These are phyloP conservation scores for Acronicta psi DNA, from an alignment of 2,888 invertebrate genomes.

Conservation along the genomic window DNA sequence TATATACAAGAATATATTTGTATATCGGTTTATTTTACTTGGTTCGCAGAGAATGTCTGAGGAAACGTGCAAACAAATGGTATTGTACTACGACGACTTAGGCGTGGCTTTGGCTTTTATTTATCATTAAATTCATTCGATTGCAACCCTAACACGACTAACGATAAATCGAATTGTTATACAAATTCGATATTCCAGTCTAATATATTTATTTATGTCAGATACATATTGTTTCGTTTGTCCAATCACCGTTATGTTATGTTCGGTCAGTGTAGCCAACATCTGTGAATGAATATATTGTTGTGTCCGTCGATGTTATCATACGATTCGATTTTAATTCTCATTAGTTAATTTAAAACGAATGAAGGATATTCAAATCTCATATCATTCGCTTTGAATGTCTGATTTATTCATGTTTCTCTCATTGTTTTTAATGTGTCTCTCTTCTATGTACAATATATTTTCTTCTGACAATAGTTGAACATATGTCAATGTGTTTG, in stretches of 20 bases:
- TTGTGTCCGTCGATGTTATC: constrained; percentile 83
- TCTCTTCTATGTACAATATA: constrained; percentile 65
- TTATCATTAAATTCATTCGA: constrained; percentile 83
- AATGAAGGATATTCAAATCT: constrained; percentile 57
- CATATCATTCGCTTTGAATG: constrained; percentile 86
- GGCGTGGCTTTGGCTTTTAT: constrained; percentile 89
- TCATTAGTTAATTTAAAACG: constrained; percentile 53
- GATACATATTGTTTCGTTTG: constrained; percentile 70
- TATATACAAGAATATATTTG: constrained; percentile 59
- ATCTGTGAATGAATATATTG: constrained; percentile 79
- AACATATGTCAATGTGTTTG: constrained; percentile 55
- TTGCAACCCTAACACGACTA: constrained; percentile 86
- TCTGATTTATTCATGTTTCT: constrained; percentile 73
- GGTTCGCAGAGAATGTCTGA: constrained; percentile 95
- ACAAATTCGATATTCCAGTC: constrained; percentile 73
- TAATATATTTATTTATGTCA: constrained; percentile 64
- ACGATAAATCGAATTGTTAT: constrained; percentile 77
- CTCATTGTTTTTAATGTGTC: constrained; percentile 68
- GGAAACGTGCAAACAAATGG: constrained; percentile 95
- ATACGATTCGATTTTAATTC: constrained; percentile 68
- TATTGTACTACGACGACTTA: constrained; percentile 88
- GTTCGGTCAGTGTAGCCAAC: constrained; percentile 84
- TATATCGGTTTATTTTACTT: constrained; percentile 87
- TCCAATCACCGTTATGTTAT: constrained; percentile 80
- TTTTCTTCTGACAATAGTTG: constrained; percentile 55